Conservation (phyloP, 1,140 invertebrate species). For the Notospermus geniculatus region DNA sequence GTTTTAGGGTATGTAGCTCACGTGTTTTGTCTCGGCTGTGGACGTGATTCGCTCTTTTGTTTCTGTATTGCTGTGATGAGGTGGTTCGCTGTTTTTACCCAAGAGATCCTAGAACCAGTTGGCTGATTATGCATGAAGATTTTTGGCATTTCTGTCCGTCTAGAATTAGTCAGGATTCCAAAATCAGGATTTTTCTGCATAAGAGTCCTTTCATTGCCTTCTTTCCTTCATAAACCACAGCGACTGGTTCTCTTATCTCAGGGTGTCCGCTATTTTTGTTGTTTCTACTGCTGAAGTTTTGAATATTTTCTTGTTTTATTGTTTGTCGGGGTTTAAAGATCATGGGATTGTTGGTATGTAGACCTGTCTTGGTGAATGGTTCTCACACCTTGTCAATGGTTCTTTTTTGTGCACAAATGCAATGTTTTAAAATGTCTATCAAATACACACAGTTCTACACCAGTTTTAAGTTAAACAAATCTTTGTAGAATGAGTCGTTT, state of each 20-base stretch:
- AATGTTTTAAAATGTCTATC: slow-evolving; percentile 6
- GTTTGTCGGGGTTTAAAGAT: slow-evolving; percentile 5
- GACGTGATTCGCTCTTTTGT: too few relatives aligned
- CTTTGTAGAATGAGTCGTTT: too few relatives aligned
- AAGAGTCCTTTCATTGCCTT: too few relatives aligned
- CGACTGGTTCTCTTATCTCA: neutral
- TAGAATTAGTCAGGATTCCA: neutral
- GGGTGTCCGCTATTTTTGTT: slow-evolving; percentile 5
- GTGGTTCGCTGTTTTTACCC: too few relatives aligned
- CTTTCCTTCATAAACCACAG: neutral
- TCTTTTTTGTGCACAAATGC: too few relatives aligned
- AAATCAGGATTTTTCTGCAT: too few relatives aligned
- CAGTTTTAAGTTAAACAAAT: neutral
- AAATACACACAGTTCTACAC: neutral
- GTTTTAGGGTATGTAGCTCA: too few relatives aligned
- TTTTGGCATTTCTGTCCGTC: neutral
- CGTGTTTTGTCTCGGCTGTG: too few relatives aligned
- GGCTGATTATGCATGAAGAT: too few relatives aligned
- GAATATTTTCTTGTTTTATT: neutral
- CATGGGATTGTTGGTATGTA: slow-evolving; percentile 22
- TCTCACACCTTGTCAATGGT: too few relatives aligned
- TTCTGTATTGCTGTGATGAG: too few relatives aligned
- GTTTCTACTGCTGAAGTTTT: slow-evolving; percentile 10
- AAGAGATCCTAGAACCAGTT: too few relatives aligned
- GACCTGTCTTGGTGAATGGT: slow-evolving; percentile 1